Evolutionary conservation across 2,113 vertebrate genomes (phyloP).

Genomic region (Xyliphius kryptos): DNA sequence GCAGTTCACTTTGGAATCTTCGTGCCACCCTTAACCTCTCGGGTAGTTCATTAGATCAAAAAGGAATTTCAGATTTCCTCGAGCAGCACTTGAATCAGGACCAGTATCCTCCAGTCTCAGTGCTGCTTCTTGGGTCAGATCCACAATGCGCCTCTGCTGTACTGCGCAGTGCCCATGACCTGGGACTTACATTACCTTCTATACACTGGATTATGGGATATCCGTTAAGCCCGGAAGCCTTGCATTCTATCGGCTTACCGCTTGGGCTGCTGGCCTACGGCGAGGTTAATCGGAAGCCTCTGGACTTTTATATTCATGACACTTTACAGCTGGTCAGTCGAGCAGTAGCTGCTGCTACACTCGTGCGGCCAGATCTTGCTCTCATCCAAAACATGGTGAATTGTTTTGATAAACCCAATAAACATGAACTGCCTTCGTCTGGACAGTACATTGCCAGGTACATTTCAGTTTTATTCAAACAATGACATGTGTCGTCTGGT

Average conservation of each 20-base stretch:
- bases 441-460: slow-evolving; percentile 75
- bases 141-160: slow-evolving; percentile 59
- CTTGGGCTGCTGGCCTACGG: slow-evolving; percentile 81
- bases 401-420: slow-evolving; percentile 63
- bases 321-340: slow-evolving; percentile 69
- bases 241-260: slow-evolving; percentile 79
- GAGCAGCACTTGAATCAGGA: slow-evolving; percentile 52
- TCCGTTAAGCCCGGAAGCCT: slow-evolving; percentile 67
- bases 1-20: slow-evolving; percentile 55
- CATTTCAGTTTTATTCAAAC: slow-evolving; percentile 20
- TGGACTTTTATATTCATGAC: slow-evolving; percentile 80
- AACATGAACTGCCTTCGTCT: slow-evolving; percentile 45
- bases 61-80: slow-evolving; percentile 56
- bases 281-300: slow-evolving; percentile 69
- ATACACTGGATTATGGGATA: slow-evolving; percentile 87
- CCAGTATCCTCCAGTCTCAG: slow-evolving; percentile 54
- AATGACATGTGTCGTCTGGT: too few species aligned
- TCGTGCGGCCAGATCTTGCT: slow-evolving; percentile 54
- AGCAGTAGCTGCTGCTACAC: slow-evolving; percentile 63
- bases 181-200: slow-evolving; percentile 61
- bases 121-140: slow-evolving; percentile 76
- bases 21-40: slow-evolving; percentile 71
- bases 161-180: slow-evolving; percentile 60
- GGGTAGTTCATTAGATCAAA: slow-evolving; percentile 42
- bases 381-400: slow-evolving; percentile 66